phyloP scores from a whole-genome alignment of 2,113 vertebrate genomes.

The Gambusia holbrooki region DNA sequence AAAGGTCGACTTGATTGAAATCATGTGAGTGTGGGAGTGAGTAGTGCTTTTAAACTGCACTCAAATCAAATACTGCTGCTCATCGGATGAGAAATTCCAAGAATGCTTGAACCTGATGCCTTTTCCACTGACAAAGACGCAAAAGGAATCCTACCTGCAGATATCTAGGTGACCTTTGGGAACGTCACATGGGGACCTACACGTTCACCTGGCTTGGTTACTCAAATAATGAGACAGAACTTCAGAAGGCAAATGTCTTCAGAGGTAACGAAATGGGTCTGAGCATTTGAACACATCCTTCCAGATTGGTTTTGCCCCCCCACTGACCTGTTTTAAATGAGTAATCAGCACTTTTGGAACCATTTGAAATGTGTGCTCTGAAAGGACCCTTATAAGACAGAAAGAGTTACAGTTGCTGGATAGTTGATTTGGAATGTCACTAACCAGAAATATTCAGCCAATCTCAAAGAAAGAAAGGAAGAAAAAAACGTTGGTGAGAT shows the following conservation, averaged over 20 bases:
- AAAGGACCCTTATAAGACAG: too few species aligned
- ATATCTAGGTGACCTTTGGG: neutral
- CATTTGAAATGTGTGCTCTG: neutral
- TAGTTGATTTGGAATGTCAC: conserved; percentile 79
- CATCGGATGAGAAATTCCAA: conserved; percentile 30
- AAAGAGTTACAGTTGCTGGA: conserved; percentile 19
- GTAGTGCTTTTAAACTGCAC: conserved; percentile 31
- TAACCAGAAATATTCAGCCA: conserved; percentile 43
- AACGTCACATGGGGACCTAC: conserved; percentile 50
- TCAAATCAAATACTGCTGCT: conserved; percentile 23
- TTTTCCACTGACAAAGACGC: conserved; percentile 25
- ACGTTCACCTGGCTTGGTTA: conserved; percentile 90
- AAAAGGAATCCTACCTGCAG: conserved; percentile 22
- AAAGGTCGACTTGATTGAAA: conserved; percentile 59
- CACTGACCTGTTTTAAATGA: neutral
- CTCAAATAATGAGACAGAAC: conserved; percentile 72
- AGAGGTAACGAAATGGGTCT: conserved; percentile 89
- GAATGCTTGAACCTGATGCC: conserved; percentile 23
- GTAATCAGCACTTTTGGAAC: neutral
- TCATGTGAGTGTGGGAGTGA: conserved; percentile 46
- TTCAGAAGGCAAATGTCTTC: conserved; percentile 89
- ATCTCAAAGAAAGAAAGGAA: conserved; percentile 15
- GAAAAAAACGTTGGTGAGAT: conserved; percentile 50
- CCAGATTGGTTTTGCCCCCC: conserved; percentile 30
- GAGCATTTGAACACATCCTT: conserved; percentile 84